phyloP scores from a whole-genome alignment of 30 jellyfish, hydroid and myxozoan species.

The Aurelia coerulea region DNA sequence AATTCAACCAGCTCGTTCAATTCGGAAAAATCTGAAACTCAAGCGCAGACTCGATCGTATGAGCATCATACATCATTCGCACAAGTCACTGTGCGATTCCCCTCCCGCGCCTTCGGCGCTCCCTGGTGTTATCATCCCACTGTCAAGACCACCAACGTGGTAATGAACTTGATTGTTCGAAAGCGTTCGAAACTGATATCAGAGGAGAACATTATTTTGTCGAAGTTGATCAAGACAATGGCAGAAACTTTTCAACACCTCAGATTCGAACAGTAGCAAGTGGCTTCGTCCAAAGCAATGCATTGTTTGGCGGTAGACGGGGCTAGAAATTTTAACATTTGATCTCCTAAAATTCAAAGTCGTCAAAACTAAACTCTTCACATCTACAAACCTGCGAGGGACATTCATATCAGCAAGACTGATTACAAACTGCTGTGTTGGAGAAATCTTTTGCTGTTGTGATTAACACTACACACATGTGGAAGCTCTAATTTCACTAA shows the following conservation, averaged over 20 bases:
- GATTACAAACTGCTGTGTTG: not conserved
- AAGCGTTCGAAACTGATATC: slow-evolving; percentile 3
- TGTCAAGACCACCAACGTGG: slow-evolving; percentile 3
- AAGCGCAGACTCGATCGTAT: too few relatives aligned
- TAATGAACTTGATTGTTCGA: not conserved
- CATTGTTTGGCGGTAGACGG: not conserved
- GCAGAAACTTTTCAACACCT: not conserved
- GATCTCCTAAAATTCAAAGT: slow-evolving; percentile 1
- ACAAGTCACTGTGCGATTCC: too few relatives aligned
- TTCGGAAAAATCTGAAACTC: too few relatives aligned
- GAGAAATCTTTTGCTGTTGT: slow-evolving; percentile 5
- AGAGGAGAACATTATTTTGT: not conserved
- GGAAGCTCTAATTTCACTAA: not conserved
- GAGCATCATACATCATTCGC: too few relatives aligned
- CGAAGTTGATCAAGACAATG: not conserved
- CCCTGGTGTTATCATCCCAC: not conserved
- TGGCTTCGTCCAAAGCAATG: not conserved
- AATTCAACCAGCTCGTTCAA: too few relatives aligned
- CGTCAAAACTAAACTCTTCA: not conserved
- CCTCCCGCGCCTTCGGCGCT: too few relatives aligned
- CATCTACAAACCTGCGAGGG: too few relatives aligned
- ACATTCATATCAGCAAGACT: not conserved
- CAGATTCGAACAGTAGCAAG: not conserved
- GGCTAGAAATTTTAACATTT: not conserved
- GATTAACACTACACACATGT: not conserved